phyloP scores from a whole-genome alignment of 2,888 invertebrate species.

The Mimas tiliae region DNA sequence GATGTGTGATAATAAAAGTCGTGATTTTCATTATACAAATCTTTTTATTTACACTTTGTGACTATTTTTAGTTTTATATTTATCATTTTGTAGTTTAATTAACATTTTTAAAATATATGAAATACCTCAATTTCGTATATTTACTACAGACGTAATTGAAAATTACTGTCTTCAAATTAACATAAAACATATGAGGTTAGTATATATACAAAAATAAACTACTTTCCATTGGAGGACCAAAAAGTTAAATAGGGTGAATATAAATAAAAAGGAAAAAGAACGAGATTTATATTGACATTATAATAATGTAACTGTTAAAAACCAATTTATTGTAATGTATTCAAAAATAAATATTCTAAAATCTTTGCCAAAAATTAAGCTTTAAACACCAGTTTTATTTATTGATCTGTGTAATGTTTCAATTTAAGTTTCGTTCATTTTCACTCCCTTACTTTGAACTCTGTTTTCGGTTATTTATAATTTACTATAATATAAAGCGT shows the following conservation, averaged over 20 bases:
- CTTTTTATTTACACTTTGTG: constrained; percentile 4
- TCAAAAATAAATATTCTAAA: neutral
- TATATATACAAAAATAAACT: neutral
- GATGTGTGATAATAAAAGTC: constrained; percentile 16
- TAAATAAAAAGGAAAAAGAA: neutral
- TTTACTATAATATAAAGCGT: neutral
- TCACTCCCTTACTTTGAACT: neutral
- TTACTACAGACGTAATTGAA: neutral
- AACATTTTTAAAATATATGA: neutral
- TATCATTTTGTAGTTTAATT: neutral
- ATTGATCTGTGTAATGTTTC: neutral
- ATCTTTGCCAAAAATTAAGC: neutral
- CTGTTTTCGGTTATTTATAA: constrained; percentile 6
- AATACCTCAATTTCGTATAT: neutral
- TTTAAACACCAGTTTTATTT: neutral
- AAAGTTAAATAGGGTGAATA: neutral
- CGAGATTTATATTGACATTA: neutral
- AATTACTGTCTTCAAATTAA: neutral
- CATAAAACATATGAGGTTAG: neutral
- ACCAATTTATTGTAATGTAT: neutral
- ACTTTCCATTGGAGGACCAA: constrained; percentile 22
- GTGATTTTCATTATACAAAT: constrained; percentile 4
- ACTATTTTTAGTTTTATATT: neutral
- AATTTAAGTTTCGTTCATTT: neutral
- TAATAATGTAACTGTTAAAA: neutral